phyloP scores from a whole-genome alignment of 2,797 vertebrate genomes.

The Amblyraja radiata region DNA sequence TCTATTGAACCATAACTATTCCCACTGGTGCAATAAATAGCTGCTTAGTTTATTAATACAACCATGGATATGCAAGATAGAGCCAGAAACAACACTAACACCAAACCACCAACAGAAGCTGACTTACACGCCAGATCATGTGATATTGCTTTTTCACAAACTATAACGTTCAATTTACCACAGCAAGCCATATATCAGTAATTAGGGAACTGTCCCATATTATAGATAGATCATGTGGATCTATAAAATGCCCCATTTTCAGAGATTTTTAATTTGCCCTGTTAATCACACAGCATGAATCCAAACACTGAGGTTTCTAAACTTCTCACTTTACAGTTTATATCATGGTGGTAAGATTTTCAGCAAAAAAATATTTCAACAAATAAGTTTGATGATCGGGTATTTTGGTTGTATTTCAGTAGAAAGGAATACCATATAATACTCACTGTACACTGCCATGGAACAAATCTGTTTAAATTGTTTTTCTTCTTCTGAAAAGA shows the following conservation, averaged over 20 bases:
- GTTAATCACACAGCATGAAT: not conserved
- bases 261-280: not conserved
- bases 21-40: constrained; percentile 82
- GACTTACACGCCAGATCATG: constrained; percentile 62
- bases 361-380: not conserved
- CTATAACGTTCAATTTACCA: constrained; percentile 44
- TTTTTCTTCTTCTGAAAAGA: not conserved
- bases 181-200: not conserved
- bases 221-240: not conserved
- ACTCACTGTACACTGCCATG: not conserved
- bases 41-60: constrained; percentile 94
- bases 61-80: constrained; percentile 79
- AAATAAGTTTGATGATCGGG: not conserved
- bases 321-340: not conserved
- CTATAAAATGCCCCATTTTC: not conserved
- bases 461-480: not conserved
- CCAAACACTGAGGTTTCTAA: not conserved
- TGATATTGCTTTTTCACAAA: constrained; percentile 81
- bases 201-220: not conserved
- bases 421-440: not conserved
- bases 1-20: constrained; percentile 82
- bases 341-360: not conserved
- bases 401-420: not conserved
- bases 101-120: constrained; percentile 89
- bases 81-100: constrained; percentile 91